These are phyloP conservation scores for Argyresthia albistria DNA, from an alignment of 2,888 invertebrate species.

Conservation along the genomic window DNA sequence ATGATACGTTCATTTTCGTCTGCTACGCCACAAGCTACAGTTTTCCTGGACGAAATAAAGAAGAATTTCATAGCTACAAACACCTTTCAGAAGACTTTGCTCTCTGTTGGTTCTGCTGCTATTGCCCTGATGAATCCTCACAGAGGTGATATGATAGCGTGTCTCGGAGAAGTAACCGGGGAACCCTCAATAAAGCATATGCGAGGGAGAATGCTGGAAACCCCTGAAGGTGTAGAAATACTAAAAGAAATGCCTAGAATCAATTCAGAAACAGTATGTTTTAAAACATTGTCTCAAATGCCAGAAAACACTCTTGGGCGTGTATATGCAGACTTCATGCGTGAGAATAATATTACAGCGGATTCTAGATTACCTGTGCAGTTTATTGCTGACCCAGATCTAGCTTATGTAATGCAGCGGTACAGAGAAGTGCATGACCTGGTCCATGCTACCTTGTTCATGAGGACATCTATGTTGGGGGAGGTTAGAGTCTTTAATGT, in stretches of 20 bases:
- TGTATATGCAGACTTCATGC: conserved; percentile 87
- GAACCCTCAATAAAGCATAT: conserved; percentile 80
- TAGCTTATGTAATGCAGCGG: conserved; percentile 97
- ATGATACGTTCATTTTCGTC: neutral
- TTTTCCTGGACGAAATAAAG: conserved; percentile 2
- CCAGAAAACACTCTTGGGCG: conserved; percentile 89
- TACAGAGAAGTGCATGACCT: conserved; percentile 98
- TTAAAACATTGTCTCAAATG: conserved; percentile 78
- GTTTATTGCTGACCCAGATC: conserved; percentile 90
- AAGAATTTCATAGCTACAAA: conserved; percentile 76
- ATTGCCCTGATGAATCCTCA: conserved; percentile 86
- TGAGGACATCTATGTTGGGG: conserved; percentile 95
- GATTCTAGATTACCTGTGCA: conserved; percentile 92
- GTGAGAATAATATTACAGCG: conserved; percentile 90
- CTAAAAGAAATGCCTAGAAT: conserved; percentile 87
- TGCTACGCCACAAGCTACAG: neutral
- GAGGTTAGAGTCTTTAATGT: conserved; percentile 56
- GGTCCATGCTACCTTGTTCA: conserved; percentile 89
- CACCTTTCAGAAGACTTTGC: conserved; percentile 80
- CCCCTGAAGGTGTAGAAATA: conserved; percentile 84
- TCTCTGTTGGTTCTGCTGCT: conserved; percentile 90
- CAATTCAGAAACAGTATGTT: conserved; percentile 84
- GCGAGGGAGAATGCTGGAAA: conserved; percentile 80
- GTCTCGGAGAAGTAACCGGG: conserved; percentile 93
- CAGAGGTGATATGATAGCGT: conserved; percentile 94